Evolutionary conservation across 2,113 vertebrate genomes (phyloP).

Genomic region (Hydrochoerus hydrochaeris): DNA sequence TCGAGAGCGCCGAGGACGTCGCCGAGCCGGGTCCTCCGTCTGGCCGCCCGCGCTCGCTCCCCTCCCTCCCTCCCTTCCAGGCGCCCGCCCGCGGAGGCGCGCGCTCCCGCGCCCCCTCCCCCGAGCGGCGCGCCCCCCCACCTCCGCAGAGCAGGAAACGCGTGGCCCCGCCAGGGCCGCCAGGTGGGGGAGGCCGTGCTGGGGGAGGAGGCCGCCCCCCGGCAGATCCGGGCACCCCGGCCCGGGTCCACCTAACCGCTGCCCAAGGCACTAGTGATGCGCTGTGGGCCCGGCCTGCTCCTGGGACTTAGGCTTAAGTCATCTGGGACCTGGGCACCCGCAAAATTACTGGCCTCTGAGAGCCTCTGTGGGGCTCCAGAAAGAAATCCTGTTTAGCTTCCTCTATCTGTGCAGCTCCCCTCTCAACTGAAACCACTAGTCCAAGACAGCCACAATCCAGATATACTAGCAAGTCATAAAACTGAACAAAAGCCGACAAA

Average conservation of each 20-base stretch:
- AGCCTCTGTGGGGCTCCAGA: slow-evolving; percentile 78
- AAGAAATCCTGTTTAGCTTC: slow-evolving; percentile 89
- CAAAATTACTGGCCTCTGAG: slow-evolving; percentile 67
- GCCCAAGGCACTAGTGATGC: not conserved
- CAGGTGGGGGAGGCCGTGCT: slow-evolving; percentile 74
- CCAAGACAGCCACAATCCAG: slow-evolving; percentile 96
- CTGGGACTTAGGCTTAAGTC: slow-evolving; percentile 36
- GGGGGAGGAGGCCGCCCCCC: slow-evolving; percentile 55
- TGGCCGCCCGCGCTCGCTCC: slow-evolving; percentile 54
- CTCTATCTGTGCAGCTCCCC: slow-evolving; percentile 90
- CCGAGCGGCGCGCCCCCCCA: slow-evolving; percentile 1
- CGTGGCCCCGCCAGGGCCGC: slow-evolving; percentile 66
- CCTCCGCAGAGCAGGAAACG: slow-evolving; percentile 75
- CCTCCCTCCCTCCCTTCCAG: slow-evolving; percentile 34
- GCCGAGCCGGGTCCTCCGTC: slow-evolving; percentile 31
- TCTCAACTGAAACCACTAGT: slow-evolving; percentile 94
- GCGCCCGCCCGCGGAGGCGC: slow-evolving; percentile 68
- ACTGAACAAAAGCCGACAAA: slow-evolving; percentile 98
- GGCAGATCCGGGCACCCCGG: not conserved
- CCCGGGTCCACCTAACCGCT: slow-evolving; percentile 48
- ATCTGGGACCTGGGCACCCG: slow-evolving; percentile 55
- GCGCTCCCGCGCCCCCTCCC: slow-evolving; percentile 73
- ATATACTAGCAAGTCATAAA: slow-evolving; percentile 99
- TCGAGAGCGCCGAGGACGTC: slow-evolving; percentile 64
- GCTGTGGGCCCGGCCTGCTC: slow-evolving; percentile 34